Base-by-base conservation (phyloP, 2,888 invertebrate species). In the Drosophila bunnanda region DNA sequence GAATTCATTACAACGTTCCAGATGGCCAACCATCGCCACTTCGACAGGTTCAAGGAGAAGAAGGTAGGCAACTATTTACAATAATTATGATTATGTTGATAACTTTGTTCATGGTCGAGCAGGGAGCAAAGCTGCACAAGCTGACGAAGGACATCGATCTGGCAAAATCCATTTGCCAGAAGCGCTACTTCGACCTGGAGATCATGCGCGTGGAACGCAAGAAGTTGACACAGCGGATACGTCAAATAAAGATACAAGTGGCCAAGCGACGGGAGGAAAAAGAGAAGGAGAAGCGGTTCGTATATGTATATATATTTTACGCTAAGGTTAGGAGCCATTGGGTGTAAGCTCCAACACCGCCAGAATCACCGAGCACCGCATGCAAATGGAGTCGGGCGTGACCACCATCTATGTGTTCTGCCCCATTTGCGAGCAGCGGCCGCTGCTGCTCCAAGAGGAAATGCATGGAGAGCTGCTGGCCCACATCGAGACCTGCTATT, bases 401-500 rank as follows among this genome's bases (percentile, higher is more conserved):
- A 36, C 54, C 10, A 77, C 76, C 8, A 78, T 82, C 13, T 90
- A 86, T 71, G 56, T 91, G 0, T 86, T 88, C 52, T 92, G 92
- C 58, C 87, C 91, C 3, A 91, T 92, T 52, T 92, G 92, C 61
- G 87, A 89, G 65, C 77, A 84, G 0, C 81, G 82, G 22, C 91
- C 91, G 1, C 68, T 92, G 12, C 39, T 82, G 20, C 73, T 92
- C 10, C 79, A 82, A 17, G 60, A 75, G 0, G 78, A 77, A 20
- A 80, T 92, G 22, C 76, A 87, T 15, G 56, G 60, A 0, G 91
- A 92, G 64, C 73, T 92, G 22, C 44, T 92, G 30, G 61, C 76
- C 2, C 92, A 92, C 52, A 90, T 92, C 30, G 86, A 86, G 54
- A 65, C 80, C 12, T 75, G 85, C 7, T 92, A 92, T 80, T 69